Conservation (phyloP, 37 sponge, comb jelly and placozoan species). For the Aplysina aerophoba region DNA sequence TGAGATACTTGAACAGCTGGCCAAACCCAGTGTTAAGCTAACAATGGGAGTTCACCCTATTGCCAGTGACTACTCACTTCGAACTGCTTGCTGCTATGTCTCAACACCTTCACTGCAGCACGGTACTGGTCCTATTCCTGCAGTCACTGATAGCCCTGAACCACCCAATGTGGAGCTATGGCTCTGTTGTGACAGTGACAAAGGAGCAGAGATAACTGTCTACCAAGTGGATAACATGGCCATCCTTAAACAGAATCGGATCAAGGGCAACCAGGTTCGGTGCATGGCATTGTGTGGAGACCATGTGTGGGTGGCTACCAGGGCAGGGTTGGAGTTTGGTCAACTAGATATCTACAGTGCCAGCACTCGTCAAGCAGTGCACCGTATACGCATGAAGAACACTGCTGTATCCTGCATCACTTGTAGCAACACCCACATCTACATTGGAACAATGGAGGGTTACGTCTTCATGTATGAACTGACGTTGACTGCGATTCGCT, state of each 20-base stretch:
- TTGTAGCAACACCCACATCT: constrained; percentile 41
- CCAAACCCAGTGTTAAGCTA: constrained; percentile 32
- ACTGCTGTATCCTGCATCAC: constrained; percentile 69
- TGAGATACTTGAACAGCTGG: constrained; percentile 22
- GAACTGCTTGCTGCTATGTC: constrained; percentile 52
- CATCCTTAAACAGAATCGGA: constrained; percentile 22
- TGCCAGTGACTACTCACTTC: constrained; percentile 43
- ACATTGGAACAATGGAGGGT: constrained; percentile 71
- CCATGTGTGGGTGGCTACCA: constrained; percentile 71
- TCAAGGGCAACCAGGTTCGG: constrained; percentile 64
- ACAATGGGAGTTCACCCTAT: constrained; percentile 33
- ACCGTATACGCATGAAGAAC: constrained; percentile 58
- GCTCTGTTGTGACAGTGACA: constrained; percentile 67
- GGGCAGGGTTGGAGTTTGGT: constrained; percentile 64
- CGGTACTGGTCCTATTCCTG: neutral
- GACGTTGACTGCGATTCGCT: neutral
- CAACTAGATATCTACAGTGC: constrained; percentile 55
- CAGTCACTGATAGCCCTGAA: neutral
- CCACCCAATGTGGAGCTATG: constrained; percentile 62
- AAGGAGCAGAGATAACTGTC: constrained; percentile 65
- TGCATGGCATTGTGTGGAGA: constrained; percentile 60
- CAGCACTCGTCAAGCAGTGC: constrained; percentile 40
- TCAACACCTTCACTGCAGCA: constrained; percentile 19
- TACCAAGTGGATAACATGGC: constrained; percentile 61
- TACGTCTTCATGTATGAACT: constrained; percentile 51